Evolutionary conservation across 2,113 vertebrate species (phyloP).

Genomic region (Miniopterus natalensis): DNA sequence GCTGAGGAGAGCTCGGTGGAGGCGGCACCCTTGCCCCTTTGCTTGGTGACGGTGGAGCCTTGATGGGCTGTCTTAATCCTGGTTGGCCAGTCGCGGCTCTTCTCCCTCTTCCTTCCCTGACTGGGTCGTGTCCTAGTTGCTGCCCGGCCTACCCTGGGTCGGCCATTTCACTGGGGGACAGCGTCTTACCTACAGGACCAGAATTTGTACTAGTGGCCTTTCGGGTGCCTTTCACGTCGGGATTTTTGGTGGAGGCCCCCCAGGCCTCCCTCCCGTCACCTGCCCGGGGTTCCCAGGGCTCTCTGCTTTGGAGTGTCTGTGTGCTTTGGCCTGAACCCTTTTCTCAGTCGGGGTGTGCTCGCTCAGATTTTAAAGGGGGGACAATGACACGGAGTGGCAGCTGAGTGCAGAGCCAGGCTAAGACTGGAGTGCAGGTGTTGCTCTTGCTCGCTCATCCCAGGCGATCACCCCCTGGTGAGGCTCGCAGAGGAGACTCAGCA

Average conservation of each 20-base stretch:
- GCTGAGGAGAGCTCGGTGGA: no score
- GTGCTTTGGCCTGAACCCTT: neutral
- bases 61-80: neutral
- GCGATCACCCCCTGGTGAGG: neutral
- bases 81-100: neutral
- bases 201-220: neutral
- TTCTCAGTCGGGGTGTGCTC: neutral
- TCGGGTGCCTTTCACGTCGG: neutral
- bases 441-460: neutral
- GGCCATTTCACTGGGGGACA: neutral
- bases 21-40: no score
- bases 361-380: no score
- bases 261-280: accelerated
- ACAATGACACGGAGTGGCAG: neutral
- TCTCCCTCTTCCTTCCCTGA: neutral
- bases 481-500: neutral
- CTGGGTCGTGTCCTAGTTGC: neutral
- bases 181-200: neutral
- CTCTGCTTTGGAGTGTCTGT: neutral
- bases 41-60: neutral
- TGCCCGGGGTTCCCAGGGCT: accelerated
- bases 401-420: neutral
- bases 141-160: neutral
- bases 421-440: accelerated
- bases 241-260: neutral